Base-by-base conservation (phyloP, 2,113 vertebrate species). In the Rhinoptilus africanus region DNA sequence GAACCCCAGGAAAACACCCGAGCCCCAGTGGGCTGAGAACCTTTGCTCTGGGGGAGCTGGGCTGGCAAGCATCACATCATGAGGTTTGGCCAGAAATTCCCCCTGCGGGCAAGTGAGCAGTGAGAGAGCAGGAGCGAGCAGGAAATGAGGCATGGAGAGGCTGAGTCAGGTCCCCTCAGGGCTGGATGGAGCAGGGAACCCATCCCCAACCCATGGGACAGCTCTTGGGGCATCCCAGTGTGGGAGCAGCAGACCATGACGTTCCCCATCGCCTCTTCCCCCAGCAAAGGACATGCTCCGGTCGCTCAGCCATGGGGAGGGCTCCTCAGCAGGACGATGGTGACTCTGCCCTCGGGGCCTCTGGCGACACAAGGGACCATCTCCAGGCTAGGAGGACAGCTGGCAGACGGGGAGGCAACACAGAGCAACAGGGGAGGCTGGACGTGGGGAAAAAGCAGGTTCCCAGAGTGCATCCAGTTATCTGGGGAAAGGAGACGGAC, bases 81-180 rank as follows among this genome's bases (percentile, higher is more conserved):
- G 75, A 37, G 75, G 28, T 45, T 43, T 71, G 68, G 72, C 63
- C 67, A 92, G 79, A 78, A 92, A 94, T 88, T 90, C 34, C 63
- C 92, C 95, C 83, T 74, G 72, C 47, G 45, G 92, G 96, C 93
- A 91, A 68, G 26, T 0, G 32, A 85, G 95, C 88, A 76, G 75
- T 12, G 60, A 57, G 64, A 59, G 32, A 83, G 92, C 73, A 74
- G 85, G 37, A 91, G n/a, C 5, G 56, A 88, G 87, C 92, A 95
- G 96, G 96, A 95, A 96, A 89, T 9, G 59, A 97, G 93, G 37
- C 8, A 4, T 12, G 71, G 90, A 91, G 83, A 88, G 85, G 72
- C 54, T 92, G 94, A 95, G 93, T 96, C 96, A 96, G 8, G 87
- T 60, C 59, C 34, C 56, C 69, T 80, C 86, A 73, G 62, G 73